phyloP scores from a whole-genome alignment of 2,113 vertebrate genomes.

The Phrynosoma platyrhinos region DNA sequence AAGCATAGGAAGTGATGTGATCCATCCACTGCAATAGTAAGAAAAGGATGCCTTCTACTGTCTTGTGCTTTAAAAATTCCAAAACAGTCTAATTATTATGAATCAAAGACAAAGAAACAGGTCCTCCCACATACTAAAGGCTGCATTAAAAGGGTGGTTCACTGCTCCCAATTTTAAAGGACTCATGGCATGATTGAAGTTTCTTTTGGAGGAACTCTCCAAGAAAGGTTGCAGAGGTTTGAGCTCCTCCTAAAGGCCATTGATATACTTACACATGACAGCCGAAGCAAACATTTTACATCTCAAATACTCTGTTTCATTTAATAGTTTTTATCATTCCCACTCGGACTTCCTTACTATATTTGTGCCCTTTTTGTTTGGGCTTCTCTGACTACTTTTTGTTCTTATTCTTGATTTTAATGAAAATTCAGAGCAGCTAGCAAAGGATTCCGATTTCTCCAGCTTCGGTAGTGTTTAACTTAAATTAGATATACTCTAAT shows the following conservation, averaged over 20 bases:
- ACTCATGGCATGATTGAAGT: neutral
- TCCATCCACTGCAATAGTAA: neutral
- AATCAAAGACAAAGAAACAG: neutral
- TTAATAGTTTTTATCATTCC: neutral
- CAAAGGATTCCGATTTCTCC: neutral
- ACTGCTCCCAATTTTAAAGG: neutral
- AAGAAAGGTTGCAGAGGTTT: neutral
- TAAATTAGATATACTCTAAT: no score
- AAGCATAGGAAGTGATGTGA: neutral
- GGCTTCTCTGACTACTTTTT: no score
- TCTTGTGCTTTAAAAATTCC: neutral
- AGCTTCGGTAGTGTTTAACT: neutral
- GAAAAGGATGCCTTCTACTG: neutral
- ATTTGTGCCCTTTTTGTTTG: neutral
- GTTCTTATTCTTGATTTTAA: neutral
- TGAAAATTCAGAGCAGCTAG: neutral
- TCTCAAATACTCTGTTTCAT: neutral
- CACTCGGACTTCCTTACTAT: neutral
- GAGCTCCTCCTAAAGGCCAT: constrained; percentile 18
- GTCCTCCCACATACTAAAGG: neutral
- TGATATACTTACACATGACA: neutral
- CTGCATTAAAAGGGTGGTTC: neutral
- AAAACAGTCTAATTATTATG: neutral
- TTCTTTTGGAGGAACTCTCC: neutral
- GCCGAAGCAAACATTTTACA: neutral